phyloP scores from a whole-genome alignment of 2,113 vertebrate genomes.

The Pipa parva region DNA sequence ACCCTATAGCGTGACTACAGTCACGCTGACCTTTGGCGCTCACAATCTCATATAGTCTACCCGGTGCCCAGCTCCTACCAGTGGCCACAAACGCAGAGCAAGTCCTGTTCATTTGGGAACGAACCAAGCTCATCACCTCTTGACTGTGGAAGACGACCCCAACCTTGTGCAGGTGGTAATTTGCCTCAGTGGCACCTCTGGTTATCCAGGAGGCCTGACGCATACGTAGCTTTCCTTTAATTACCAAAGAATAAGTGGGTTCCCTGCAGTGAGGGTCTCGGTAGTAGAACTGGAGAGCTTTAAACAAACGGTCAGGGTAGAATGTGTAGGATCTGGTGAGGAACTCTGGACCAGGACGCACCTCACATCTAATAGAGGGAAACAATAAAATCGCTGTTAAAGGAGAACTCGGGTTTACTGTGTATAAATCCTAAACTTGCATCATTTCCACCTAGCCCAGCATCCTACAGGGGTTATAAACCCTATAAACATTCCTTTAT shows the following conservation, averaged over 20 bases:
- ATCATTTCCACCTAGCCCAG: background rate
- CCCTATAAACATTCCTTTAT: no score
- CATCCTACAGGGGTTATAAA: no score
- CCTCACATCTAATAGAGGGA: constrained; percentile 73
- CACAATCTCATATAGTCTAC: constrained; percentile 71
- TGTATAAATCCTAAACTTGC: background rate
- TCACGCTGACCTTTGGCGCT: constrained; percentile 61
- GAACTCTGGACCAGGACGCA: constrained; percentile 83
- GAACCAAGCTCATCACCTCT: constrained; percentile 59
- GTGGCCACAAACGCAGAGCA: constrained; percentile 58
- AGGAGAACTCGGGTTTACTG: no score
- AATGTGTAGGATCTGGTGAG: constrained; percentile 82
- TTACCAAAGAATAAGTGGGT: constrained; percentile 77
- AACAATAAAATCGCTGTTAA: background rate
- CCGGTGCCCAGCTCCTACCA: constrained; percentile 53
- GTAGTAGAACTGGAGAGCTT: constrained; percentile 83
- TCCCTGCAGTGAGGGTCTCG: constrained; percentile 68
- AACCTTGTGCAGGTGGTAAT: constrained; percentile 81
- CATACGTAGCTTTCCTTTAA: constrained; percentile 79
- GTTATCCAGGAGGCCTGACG: constrained; percentile 87
- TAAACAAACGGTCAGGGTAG: constrained; percentile 75
- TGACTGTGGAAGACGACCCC: constrained; percentile 77
- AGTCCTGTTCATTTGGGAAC: constrained; percentile 55
- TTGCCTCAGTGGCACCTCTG: constrained; percentile 73
- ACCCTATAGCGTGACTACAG: constrained; percentile 70